Evolutionary conservation across 1,140 invertebrate species (phyloP), one percentile per base, ranked within the genome.

Genomic region (Cotesia vestalis): DNA sequence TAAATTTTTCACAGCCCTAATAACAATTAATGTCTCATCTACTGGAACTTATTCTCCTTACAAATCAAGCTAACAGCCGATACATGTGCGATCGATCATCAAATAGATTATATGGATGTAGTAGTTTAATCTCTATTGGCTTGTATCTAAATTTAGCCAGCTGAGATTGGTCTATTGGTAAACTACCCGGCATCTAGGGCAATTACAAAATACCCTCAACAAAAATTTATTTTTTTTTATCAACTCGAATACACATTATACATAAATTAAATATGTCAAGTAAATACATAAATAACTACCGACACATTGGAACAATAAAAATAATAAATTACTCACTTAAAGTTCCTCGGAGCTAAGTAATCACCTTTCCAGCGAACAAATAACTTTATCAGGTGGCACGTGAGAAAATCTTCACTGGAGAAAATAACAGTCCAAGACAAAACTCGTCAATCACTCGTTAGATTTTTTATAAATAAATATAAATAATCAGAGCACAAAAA

Each of bases 171-270:
- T 79, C 78, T 78, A 82, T 82, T 81, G 78, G 81, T 83, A 78
- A 83, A 79, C 77, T 81, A 79, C 73, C 64, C 71, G 81, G 80
- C 79, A 84, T 84, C 78, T 83, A 81, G 81, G 81, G 77, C 83
- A 75, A 77, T 84, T 81, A 76, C 83, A 77, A 83, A 81, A 84
- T 77, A 76, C 78, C 76, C 66, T 72, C 70, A 71, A 64, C 69
- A 75, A 76, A 64, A 75, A 63, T 57, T 27, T 55, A 11, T 46
- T 46, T 46, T 46, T 46, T 46, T 46, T 12, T 40, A 36, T 12
- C 36, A 40, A 64, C 4, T 64, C 62, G 4, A 40, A 27, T 1
- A 27, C 27, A 27, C 27, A 27, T 27, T 27, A 27, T 27, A 27
- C 27, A 27, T 27, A 27, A 27, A 27, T 27, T 27, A 27, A 27